Base-by-base conservation (phyloP, 2,113 vertebrate genomes). In the Gracilinanus agilis region DNA sequence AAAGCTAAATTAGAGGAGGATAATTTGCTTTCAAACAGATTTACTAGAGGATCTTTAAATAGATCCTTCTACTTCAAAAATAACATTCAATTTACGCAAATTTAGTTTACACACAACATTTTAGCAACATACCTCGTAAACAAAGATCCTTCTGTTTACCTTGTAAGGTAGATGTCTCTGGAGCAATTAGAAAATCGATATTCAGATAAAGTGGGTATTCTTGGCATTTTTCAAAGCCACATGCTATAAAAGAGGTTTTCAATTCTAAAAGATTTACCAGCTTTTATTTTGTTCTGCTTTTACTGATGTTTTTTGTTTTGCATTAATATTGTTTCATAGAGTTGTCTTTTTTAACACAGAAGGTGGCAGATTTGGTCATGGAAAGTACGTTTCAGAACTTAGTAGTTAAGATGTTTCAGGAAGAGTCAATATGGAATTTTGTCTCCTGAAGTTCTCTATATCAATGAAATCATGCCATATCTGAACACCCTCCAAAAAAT, bases 1-100 rank as follows among this genome's bases (percentile, higher is more conserved):
- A 55, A 93, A 95, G 7, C 44, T 93, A 29, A 83, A 89, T 7
- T 44, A 34, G 96, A 7, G 19, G 25, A 24, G 44, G 95, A 91
- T 90, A 92, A 90, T 90, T 95, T 34, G 90, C n/a, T 91, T 89
- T 55, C 3, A 88, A 61, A 1, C 16, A 58, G 55, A 75, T 96
- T 94, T 96, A 55, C 7, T 58, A 1, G 93, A 61, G 2, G 0
- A 54, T 90, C 49, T 91, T 88, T 92, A 34, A 67, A 34, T 67
- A 83, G 67, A 0, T 11, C n/a, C 0, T 29, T 83, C n/a, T 83
- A 8, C 67, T 83, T 83, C 34, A 40, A 40, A 83, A 40, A 40
- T 83, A 23, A 40, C 0, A 83, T 40, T 40, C 19, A 40, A 1
- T 23, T 83, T 83, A 83, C 0, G 40, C 0, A 95, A 96, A 90